Percentiles rank a stretch among this genome's conserved stretches.
Conservation (phyloP, 2,888 invertebrate genomes). For the Onchidella celtica region DNA sequence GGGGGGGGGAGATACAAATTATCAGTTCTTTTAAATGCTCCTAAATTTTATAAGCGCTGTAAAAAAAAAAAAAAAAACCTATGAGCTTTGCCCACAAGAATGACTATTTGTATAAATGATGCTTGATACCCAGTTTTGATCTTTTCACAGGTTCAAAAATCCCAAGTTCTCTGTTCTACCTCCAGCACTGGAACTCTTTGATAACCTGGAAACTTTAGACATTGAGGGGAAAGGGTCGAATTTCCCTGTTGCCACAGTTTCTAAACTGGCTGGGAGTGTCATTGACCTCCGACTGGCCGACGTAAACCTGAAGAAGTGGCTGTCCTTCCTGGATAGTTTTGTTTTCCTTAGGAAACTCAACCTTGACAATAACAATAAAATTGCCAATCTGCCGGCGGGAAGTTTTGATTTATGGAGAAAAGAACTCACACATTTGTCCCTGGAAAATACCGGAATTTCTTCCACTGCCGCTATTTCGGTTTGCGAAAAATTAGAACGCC, state of each 20-base stretch:
- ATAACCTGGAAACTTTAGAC: conserved; percentile 9
- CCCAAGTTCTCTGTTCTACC: not conserved
- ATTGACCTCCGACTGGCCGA: not conserved
- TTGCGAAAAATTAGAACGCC: not conserved
- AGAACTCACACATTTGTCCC: not conserved
- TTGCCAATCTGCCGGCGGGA: not conserved
- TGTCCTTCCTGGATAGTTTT: not conserved
- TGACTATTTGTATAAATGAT: too few relatives aligned
- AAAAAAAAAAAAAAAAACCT: too few relatives aligned
- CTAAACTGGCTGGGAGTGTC: not conserved
- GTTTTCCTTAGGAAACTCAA: conserved; percentile 12
- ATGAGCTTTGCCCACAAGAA: too few relatives aligned
- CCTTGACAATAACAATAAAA: not conserved
- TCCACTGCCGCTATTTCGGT: not conserved
- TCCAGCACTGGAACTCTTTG: not conserved
- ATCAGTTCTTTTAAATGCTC: too few relatives aligned
- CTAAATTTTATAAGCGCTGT: too few relatives aligned
- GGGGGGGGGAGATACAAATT: too few relatives aligned
- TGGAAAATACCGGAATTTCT: not conserved
- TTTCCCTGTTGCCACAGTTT: not conserved
- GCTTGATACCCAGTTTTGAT: too few relatives aligned
- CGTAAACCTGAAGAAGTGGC: not conserved
- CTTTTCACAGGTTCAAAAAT: not conserved
- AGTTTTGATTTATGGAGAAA: not conserved
- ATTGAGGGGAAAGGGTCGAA: too few relatives aligned